A percentile compares a stretch with the other conserved stretches of the same genome.
phyloP scores from a whole-genome alignment of 2,888 invertebrate genomes.

The Eumacrocentrus americanus region DNA sequence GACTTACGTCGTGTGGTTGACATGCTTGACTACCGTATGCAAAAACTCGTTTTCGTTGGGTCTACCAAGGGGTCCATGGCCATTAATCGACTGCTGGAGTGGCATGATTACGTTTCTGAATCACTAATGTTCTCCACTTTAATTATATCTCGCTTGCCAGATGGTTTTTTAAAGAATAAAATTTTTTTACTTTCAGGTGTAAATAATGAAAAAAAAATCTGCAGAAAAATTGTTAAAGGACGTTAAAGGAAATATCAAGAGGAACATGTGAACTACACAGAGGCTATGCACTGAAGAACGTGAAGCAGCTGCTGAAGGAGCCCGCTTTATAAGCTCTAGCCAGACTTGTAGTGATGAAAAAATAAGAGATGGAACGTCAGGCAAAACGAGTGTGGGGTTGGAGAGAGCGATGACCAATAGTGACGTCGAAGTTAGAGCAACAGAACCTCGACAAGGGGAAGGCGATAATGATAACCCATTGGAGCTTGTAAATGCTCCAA shows the following conservation, averaged over 20 bases:
- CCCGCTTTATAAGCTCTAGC: slow-evolving; percentile 31
- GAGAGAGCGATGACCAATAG: slow-evolving; percentile 40
- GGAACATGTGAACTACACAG: background rate
- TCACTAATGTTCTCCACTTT: background rate
- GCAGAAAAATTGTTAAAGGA: no score
- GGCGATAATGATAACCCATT: slow-evolving; percentile 42
- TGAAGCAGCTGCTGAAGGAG: background rate
- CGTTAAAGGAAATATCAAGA: no score
- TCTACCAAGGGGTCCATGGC: slow-evolving; percentile 42
- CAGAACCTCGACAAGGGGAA: slow-evolving; percentile 6
- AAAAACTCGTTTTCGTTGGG: slow-evolving; percentile 51
- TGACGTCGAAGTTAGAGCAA: slow-evolving; percentile 11
- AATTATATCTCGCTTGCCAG: background rate
- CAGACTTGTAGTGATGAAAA: slow-evolving; percentile 24
- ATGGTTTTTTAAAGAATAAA: background rate
- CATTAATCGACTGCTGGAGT: slow-evolving; percentile 44
- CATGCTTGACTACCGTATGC: slow-evolving; percentile 46
- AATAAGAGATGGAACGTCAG: slow-evolving; percentile 33
- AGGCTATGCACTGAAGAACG: slow-evolving; percentile 12
- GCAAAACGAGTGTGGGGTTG: slow-evolving; percentile 38
- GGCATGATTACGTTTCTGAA: slow-evolving; percentile 49
- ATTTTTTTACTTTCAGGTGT: no score
- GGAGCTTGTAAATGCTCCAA: slow-evolving; percentile 33
- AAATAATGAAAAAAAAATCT: no score
- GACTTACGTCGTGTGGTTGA: slow-evolving; percentile 42